phyloP scores from a whole-genome alignment of 2,888 invertebrate genomes.

The Cepaea hortensis region DNA sequence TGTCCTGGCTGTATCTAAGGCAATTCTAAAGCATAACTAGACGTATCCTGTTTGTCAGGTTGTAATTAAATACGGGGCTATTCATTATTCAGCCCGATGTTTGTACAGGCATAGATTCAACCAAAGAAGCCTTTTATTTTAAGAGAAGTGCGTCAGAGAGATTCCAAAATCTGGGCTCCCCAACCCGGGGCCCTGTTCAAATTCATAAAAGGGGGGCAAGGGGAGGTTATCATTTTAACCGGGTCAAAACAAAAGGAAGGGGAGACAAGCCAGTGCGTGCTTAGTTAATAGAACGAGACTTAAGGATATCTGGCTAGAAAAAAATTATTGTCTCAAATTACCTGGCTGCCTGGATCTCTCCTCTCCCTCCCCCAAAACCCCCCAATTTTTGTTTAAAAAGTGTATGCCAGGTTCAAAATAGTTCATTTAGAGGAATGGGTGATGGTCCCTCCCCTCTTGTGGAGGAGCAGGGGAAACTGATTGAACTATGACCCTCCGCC shows the following conservation, averaged over 20 bases:
- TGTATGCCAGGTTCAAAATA: background rate
- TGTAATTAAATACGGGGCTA: slow-evolving; percentile 33
- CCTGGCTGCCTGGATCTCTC: background rate
- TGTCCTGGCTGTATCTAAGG: background rate
- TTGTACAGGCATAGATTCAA: slow-evolving; percentile 14
- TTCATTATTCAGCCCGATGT: slow-evolving; percentile 34
- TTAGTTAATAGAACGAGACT: background rate
- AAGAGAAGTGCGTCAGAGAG: slow-evolving; percentile 17
- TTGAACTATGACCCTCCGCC: no score
- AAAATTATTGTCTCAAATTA: slow-evolving; percentile 32
- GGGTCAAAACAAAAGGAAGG: slow-evolving; percentile 22
- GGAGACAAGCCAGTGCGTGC: background rate
- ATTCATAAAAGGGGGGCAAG: background rate
- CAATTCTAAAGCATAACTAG: background rate
- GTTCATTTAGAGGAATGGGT: background rate
- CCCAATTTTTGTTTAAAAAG: background rate
- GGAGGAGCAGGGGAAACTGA: no score
- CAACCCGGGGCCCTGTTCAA: background rate
- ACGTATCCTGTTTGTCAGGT: slow-evolving; percentile 32
- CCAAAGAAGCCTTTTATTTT: slow-evolving; percentile 11
- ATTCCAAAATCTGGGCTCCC: background rate
- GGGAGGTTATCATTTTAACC: background rate
- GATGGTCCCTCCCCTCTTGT: background rate
- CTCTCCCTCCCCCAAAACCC: no score
- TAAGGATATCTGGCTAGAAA: background rate